Percentiles rank a stretch among this genome's conserved stretches.
phyloP scores from a whole-genome alignment of 2,888 invertebrate species.

The Anagyrus pseudococci region DNA sequence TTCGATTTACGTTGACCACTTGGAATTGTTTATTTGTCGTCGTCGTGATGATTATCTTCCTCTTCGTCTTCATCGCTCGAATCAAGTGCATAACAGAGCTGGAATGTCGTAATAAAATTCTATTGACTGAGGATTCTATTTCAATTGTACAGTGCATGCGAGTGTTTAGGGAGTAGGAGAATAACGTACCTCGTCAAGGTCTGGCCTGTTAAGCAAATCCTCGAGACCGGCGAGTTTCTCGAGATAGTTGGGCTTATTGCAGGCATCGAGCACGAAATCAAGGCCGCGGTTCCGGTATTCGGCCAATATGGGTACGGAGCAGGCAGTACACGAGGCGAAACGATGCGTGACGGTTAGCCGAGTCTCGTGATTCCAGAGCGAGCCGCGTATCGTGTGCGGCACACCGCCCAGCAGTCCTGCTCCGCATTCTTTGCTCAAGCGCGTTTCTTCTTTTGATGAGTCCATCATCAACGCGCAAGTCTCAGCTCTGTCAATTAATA shows the following conservation, averaged over 20 bases:
- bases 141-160: too few species aligned
- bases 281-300: conserved; percentile 61
- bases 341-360: conserved; percentile 84
- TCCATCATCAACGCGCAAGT: conserved; percentile 61
- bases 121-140: too few species aligned
- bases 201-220: conserved; percentile 54
- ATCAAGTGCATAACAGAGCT: conserved; percentile 57
- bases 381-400: conserved; percentile 94
- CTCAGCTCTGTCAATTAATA: conserved; percentile 47
- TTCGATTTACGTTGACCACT: too few species aligned
- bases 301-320: conserved; percentile 68
- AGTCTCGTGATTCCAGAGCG: conserved; percentile 81
- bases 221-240: conserved; percentile 71
- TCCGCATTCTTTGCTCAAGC: conserved; percentile 55
- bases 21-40: too few species aligned
- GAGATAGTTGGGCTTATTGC: conserved; percentile 68
- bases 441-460: conserved; percentile 60
- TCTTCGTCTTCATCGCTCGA: conserved; percentile 36
- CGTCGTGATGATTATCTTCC: conserved; percentile 1
- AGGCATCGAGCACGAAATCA: conserved; percentile 67
- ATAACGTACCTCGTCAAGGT: conserved; percentile 54
- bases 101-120: conserved; percentile 36
- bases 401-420: conserved; percentile 80
- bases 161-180: too few species aligned
- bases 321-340: conserved; percentile 92